Evolutionary conservation across 1,140 invertebrate species (phyloP), one percentile per base, ranked within the genome.

Genomic region (Drosophila guanche): DNA sequence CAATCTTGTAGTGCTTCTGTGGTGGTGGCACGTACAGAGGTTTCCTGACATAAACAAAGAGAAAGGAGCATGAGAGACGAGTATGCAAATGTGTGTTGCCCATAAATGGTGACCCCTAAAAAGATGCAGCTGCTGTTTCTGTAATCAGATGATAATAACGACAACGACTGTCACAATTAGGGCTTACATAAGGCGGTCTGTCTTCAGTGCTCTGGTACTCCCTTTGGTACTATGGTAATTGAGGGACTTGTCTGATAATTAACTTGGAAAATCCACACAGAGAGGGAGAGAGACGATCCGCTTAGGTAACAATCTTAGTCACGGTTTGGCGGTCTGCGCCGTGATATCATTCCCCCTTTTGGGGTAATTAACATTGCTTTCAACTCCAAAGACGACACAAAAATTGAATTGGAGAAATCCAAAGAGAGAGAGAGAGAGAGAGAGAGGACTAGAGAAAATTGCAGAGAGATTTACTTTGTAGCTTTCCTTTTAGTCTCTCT

Each of bases 1-100:
- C 95, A 74, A 97, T 97, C 91, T 97, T 97, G 93, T 97, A 97
- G 86, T 97, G 96, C 83, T 97, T 97, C 86, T 97, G 96, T 7
- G 96, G 95, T 6, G 96, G 94, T 48, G 95, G 94, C 23, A 94
- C 93, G 45, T 93, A 91, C 62, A 94, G 93, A 27, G 91, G 93
- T 92, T 94, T 94, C 73, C 92, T 92, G 48, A 2, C 2, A 3
- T 2, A n/a, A 22, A 1, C 29, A 25, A 42, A 58, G 33, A 56
- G 68, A 72, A 48, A 67, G 69, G 55, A 58, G 76, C 58, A 63
- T 66, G 50, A 16, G 63, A 56, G 72, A 67, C 37, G 37, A n/a
- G 42, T 42, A 60, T 55, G 51, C 46, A 77, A 72, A 78, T 59
- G 48, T 59, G 48, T 27, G 41, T 10, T 20, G 62, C 50, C 43